Percentiles rank a stretch among this genome's conserved stretches.
These are phyloP conservation scores for Apostichopus parvimensis DNA, from an alignment of 35 echinoderm and acorn worm genomes.

Conservation along the genomic window DNA sequence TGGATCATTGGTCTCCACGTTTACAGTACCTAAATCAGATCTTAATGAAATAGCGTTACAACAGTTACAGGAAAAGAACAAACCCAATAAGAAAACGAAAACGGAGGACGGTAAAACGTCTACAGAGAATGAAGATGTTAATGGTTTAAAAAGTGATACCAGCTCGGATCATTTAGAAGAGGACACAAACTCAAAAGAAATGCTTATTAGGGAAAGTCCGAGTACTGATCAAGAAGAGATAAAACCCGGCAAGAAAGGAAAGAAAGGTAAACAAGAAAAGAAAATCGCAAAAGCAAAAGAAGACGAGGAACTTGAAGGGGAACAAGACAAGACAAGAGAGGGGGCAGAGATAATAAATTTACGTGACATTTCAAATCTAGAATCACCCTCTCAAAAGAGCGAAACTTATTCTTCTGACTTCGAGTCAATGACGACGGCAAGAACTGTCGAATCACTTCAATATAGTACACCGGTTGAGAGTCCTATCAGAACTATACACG, in stretches of 20 bases:
- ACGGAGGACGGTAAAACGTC: background rate
- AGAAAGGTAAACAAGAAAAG: background rate
- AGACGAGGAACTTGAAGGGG: background rate
- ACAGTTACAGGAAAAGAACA: background rate
- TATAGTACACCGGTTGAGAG: background rate
- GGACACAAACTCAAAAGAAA: conserved; percentile 14
- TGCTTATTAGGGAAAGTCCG: background rate
- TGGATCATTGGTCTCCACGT: conserved; percentile 9
- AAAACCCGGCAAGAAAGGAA: too few species aligned
- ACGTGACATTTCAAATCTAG: background rate
- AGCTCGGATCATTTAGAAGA: background rate
- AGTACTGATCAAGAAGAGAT: background rate
- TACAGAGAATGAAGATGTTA: background rate
- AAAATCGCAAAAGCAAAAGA: background rate
- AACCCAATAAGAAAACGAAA: background rate
- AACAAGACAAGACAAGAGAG: background rate
- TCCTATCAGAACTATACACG: conserved; percentile 10
- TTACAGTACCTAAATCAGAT: conserved; percentile 22
- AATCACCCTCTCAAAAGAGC: conserved; percentile 7
- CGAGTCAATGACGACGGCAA: background rate
- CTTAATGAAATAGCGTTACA: conserved; percentile 6
- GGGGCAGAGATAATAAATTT: background rate
- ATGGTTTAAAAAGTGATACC: background rate
- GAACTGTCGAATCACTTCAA: background rate
- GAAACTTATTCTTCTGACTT: conserved; percentile 27